These are phyloP conservation scores for Lycaon pictus DNA, from an alignment of 2,113 vertebrate species.

Conservation along the genomic window DNA sequence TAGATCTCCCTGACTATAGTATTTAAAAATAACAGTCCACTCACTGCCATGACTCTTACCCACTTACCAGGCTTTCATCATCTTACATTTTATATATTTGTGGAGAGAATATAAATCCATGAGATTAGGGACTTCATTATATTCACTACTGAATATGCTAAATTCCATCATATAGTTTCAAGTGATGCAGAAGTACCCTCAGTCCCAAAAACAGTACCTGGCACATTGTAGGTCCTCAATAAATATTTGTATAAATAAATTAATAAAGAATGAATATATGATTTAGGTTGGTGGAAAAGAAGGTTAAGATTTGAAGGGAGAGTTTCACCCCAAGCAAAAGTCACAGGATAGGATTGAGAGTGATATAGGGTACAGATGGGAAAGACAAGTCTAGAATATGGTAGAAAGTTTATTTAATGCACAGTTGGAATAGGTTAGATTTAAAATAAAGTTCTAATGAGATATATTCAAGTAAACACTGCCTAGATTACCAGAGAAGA, in stretches of 20 bases:
- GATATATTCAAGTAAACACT: background rate
- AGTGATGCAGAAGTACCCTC: background rate
- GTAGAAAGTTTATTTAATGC: background rate
- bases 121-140: background rate
- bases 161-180: no score
- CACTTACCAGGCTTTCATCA: background rate
- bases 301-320: background rate
- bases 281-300: background rate
- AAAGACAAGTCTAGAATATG: background rate
- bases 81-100: background rate
- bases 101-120: background rate
- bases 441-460: background rate
- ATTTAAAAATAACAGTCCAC: background rate
- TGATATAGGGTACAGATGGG: background rate
- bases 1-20: background rate
- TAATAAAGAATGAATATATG: background rate
- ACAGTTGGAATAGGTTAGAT: background rate
- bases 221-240: background rate
- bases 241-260: conserved; percentile 1
- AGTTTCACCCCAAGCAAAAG: background rate
- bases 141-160: background rate
- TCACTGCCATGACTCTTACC: background rate
- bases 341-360: background rate
- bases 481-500: background rate
- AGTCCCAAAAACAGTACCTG: background rate